Percentiles rank a stretch among this genome's conserved stretches.
Conservation (phyloP, 2,797 vertebrate species). For the Apodemus agrarius region DNA sequence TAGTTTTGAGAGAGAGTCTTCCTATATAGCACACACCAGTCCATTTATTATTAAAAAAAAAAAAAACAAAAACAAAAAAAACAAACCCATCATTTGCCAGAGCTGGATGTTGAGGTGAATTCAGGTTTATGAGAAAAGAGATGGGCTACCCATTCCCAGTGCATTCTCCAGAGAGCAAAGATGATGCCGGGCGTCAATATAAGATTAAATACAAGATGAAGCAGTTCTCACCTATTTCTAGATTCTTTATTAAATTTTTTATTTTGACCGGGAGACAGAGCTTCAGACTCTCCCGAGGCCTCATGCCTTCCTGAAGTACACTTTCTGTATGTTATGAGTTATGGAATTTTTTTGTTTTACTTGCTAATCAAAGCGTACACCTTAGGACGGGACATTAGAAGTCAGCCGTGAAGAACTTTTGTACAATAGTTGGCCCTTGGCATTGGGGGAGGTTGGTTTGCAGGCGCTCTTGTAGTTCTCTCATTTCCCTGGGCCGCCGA, state of each 20-base stretch:
- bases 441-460: background rate
- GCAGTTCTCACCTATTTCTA: background rate
- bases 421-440: conserved; percentile 7
- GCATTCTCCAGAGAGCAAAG: conserved; percentile 2
- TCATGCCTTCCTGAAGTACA: conserved; percentile 30
- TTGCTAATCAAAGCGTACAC: conserved; percentile 34
- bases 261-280: background rate
- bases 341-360: conserved; percentile 56
- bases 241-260: conserved; percentile 47
- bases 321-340: conserved; percentile 25
- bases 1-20: background rate
- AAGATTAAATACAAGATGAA: background rate
- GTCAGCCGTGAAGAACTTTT: conserved; percentile 43
- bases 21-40: background rate
- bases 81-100: background rate
- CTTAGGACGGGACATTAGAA: background rate
- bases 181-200: background rate
- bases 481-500: background rate
- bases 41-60: background rate
- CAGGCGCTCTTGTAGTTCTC: background rate
- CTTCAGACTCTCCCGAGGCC: background rate
- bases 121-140: conserved; percentile 55
- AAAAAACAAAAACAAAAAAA: too few relatives aligned
- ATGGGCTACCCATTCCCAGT: background rate
- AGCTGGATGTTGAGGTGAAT: background rate